Conservation (phyloP, 2,888 invertebrate species). For the Oligia fasciuncula region DNA sequence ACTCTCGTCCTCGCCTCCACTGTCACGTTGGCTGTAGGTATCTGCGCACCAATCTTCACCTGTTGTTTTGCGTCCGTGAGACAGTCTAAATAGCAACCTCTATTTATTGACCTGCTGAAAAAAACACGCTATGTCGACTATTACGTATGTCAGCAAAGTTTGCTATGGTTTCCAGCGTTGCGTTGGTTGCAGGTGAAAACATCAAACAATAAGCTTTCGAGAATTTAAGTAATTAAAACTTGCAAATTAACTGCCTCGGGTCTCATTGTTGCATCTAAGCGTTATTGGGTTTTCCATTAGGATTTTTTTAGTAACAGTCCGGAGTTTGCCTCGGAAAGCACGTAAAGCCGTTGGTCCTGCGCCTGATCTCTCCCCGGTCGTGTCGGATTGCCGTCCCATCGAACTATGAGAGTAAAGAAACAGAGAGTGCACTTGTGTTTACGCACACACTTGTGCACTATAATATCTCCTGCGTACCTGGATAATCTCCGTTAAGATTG, state of each 20-base stretch:
- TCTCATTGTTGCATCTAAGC: not conserved
- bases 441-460: not conserved
- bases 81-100: slow-evolving; percentile 24
- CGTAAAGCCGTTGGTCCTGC: not conserved
- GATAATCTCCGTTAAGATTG: not conserved
- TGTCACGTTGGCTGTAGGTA: not conserved
- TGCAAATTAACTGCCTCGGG: no score
- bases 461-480: not conserved
- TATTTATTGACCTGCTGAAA: not conserved
- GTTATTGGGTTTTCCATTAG: not conserved
- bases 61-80: slow-evolving; percentile 10
- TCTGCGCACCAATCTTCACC: slow-evolving; percentile 5
- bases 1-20: not conserved
- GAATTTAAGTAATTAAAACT: not conserved
- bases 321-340: not conserved
- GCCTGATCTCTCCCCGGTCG: no score
- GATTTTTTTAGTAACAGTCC: not conserved
- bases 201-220: not conserved
- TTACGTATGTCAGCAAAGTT: not conserved
- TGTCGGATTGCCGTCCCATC: no score
- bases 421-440: not conserved
- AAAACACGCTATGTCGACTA: not conserved
- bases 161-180: no score
- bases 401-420: not conserved
- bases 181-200: not conserved